Base-by-base conservation (phyloP, 2,797 vertebrate genomes). In the Phalloptychus januarius region DNA sequence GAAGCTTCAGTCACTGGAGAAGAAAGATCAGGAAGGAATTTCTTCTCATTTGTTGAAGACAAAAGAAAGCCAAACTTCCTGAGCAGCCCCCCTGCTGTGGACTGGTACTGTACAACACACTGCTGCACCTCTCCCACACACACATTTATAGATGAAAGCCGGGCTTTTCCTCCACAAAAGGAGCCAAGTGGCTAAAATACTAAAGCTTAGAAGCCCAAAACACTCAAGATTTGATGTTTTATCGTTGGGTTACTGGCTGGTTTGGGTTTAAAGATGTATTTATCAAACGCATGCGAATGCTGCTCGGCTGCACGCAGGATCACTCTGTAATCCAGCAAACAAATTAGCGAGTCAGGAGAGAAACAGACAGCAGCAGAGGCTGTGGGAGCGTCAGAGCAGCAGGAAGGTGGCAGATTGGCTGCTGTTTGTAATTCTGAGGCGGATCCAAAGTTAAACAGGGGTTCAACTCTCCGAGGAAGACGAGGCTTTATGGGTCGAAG, bases 21-120 rank as follows among this genome's bases (percentile, higher is more conserved):
- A 88, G 83, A 91, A 88, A 90, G 87, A 50, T 78, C 88, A 87
- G 93, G 86, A 91, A 91, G 89, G 89, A 87, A 91, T 89, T 85
- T 83, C 38, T 85, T 81, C 38, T 88, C 81, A 83, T 88, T 88
- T 80, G 80, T 65, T n/a, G 54, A 4, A 10, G 71, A 93, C 91
- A 93, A 93, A 92, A 83, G 88, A 86, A 89, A 90, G 65, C 54
- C 85, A 83, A 89, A 92, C 88, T 87, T 92, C 91, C 89, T 89
- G 87, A 85, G 84, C 44, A 10, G 42, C 78, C 76, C 67, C 67
- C 89, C 90, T 31, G 75, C 82, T 75, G 90, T 65, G 83, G 12
- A 13, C 65, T 67, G 78, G 79, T 85, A 85, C 81, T 85, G 91
- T 85, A 88, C 86, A 87, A 85, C 72, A 86, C 87, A 77, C 82